Evolutionary conservation across 2,113 vertebrate genomes (phyloP), one percentile per base, ranked within the genome.

Genomic region (Perca fluviatilis): DNA sequence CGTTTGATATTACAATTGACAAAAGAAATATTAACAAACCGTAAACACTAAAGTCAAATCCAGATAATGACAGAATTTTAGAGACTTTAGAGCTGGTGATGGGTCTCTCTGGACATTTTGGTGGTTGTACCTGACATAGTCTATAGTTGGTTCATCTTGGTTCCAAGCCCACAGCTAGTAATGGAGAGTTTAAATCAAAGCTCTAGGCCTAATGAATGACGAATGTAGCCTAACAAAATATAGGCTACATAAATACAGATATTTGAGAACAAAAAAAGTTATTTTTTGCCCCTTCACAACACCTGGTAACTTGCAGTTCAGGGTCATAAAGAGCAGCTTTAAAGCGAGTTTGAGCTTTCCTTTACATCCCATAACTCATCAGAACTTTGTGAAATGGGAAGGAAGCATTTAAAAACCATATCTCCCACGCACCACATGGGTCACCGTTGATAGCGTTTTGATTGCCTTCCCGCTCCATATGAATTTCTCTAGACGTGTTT

Each of bases 401-500:
- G n/a, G n/a, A 27, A 46, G 16, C 30, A 7, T 81, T 66, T 73
- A 58, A 71, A 77, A 12, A 2, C 56, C 81, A 69, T 62, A 57
- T 56, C 64, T 67, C 57, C n/a, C 56, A 25, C 62, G 68, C 58
- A 36, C 68, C 77, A 82, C 79, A 33, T 68, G 74, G 74, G 70
- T 61, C 84, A 56, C 27, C 14, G 70, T 70, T 67, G 53, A 74
- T 62, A 18, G 33, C 27, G 36, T 60, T 46, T 56, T 50, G 8
- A 61, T 51, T 4, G 19, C 25, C 68, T 43, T 43, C 50, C 74
- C 60, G 8, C 47, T 46, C n/a, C 49, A 16, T 0, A 2, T 30
- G n/a, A 15, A 54, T 50, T 23, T 71, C 68, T 80, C 43, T 3
- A 14, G 80, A 89, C 62, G 71, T 58, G 51, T 72, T 67, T 66